phyloP scores from a whole-genome alignment of 2,797 vertebrate species.

The Enteromius paludinosus region DNA sequence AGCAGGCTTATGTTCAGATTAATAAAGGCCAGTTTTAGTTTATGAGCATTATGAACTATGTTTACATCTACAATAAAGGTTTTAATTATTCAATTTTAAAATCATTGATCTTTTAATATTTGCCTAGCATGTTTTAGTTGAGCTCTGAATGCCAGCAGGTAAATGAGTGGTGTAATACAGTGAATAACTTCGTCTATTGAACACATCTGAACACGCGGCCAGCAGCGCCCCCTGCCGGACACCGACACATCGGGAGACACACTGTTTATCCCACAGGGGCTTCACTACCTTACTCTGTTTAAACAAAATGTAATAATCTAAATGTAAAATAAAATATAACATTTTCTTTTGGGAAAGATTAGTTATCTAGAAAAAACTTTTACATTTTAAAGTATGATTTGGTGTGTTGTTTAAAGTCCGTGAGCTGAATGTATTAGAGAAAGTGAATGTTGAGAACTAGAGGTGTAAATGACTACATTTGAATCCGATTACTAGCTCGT shows the following conservation, averaged over 20 bases:
- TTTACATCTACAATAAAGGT: neutral
- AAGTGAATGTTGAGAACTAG: neutral
- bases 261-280: neutral
- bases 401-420: neutral
- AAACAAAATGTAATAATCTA: neutral
- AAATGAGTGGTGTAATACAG: neutral
- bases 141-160: neutral
- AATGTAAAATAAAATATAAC: neutral
- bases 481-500: neutral
- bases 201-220: neutral
- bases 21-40: neutral
- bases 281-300: neutral
- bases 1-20: neutral
- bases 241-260: no score
- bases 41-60: neutral
- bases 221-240: constrained; percentile 50
- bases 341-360: no score
- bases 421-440: neutral
- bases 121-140: no score
- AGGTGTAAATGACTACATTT: neutral
- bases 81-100: neutral
- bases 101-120: neutral
- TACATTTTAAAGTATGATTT: no score
- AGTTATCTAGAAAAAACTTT: no score
- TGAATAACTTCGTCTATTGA: neutral